These are phyloP conservation scores for Fragum whitleyi DNA, from an alignment of 2,888 invertebrate species.

Conservation along the genomic window DNA sequence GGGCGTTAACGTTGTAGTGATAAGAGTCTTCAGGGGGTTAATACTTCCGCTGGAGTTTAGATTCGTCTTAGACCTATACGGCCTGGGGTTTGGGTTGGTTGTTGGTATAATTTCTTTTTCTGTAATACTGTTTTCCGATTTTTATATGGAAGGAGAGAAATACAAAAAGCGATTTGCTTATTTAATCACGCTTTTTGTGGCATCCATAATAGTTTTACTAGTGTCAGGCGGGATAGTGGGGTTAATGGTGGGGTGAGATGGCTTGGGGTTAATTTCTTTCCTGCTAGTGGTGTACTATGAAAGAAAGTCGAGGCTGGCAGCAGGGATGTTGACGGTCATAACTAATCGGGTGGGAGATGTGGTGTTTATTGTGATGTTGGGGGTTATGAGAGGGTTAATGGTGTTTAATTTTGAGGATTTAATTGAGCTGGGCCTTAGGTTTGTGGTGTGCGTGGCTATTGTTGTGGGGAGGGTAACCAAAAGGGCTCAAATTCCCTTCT, in stretches of 20 bases:
- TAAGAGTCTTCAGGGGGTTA: neutral
- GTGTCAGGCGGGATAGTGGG: conserved; percentile 90
- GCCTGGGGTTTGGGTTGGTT: conserved; percentile 33
- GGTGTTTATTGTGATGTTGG: conserved; percentile 87
- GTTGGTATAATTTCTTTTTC: conserved; percentile 88
- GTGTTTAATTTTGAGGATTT: conserved; percentile 86
- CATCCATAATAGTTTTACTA: conserved; percentile 90
- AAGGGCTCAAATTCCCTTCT: conserved; percentile 93
- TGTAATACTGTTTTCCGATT: conserved; percentile 89
- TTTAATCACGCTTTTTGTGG: conserved; percentile 89
- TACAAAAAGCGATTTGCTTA: conserved; percentile 89
- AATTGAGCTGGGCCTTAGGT: neutral
- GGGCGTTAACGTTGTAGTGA: no score
- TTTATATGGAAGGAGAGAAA: conserved; percentile 88
- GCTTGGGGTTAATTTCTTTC: conserved; percentile 90
- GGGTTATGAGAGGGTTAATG: conserved; percentile 64
- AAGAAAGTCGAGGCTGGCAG: conserved; percentile 89
- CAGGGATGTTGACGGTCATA: conserved; percentile 90
- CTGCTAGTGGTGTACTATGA: conserved; percentile 91
- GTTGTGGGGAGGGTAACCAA: conserved; percentile 89
- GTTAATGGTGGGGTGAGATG: conserved; percentile 91
- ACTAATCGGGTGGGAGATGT: conserved; percentile 92
- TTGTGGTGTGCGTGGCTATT: conserved; percentile 68
- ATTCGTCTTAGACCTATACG: conserved; percentile 34
- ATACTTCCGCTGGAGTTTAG: neutral